phyloP scores from a whole-genome alignment of 2,797 vertebrate genomes.

The Pagetopsis macropterus region DNA sequence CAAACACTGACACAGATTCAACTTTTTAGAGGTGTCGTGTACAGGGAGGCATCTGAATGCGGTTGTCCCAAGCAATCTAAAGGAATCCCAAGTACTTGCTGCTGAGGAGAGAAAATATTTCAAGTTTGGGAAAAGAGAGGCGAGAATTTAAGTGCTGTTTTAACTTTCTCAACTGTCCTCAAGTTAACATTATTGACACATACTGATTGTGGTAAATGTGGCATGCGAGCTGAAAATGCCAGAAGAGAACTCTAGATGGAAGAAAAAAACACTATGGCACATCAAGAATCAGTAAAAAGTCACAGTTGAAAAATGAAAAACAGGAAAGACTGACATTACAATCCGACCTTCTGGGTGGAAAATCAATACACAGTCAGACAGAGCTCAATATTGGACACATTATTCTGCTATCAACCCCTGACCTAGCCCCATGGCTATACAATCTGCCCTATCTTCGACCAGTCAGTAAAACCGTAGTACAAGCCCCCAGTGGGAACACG shows the following conservation, averaged over 20 bases:
- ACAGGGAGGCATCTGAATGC: slow-evolving; percentile 7
- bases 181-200: slow-evolving; percentile 4
- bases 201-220: background rate
- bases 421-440: slow-evolving; percentile 28
- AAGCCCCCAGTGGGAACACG: slow-evolving; percentile 53
- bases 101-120: slow-evolving; percentile 39
- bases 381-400: slow-evolving; percentile 19
- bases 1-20: slow-evolving; percentile 15
- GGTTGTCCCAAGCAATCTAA: slow-evolving; percentile 39
- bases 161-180: slow-evolving; percentile 2
- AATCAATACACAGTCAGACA: slow-evolving; percentile 29
- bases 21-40: background rate
- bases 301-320: background rate
- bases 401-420: slow-evolving; percentile 21
- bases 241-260: background rate
- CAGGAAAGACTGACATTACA: background rate
- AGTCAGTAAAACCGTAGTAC: slow-evolving; percentile 36
- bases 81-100: slow-evolving; percentile 45
- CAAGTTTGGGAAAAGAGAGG: slow-evolving; percentile 16
- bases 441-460: slow-evolving; percentile 28
- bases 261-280: background rate
- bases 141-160: background rate
- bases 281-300: slow-evolving; percentile 7
- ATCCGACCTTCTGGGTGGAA: slow-evolving; percentile 13
- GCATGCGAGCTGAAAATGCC: background rate